Evolutionary conservation across 2,888 invertebrate genomes (phyloP).

Genomic region (Ischnura elegans): DNA sequence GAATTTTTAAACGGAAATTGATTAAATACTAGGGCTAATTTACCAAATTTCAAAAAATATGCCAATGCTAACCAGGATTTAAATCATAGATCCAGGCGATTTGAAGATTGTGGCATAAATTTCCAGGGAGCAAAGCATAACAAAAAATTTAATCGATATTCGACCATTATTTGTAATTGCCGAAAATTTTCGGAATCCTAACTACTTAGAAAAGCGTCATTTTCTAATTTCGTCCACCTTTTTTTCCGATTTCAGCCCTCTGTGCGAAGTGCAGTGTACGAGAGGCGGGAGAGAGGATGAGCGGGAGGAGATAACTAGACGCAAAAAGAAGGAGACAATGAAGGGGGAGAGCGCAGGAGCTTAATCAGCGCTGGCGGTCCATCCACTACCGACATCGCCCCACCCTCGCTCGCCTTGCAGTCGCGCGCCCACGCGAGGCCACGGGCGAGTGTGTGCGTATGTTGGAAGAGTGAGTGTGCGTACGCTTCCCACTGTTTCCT

Average conservation of each 20-base stretch:
- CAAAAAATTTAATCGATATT: no score
- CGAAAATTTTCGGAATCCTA: neutral
- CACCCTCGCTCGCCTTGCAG: neutral
- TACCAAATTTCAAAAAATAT: no score
- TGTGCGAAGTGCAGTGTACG: no score
- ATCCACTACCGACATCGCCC: neutral
- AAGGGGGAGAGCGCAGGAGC: neutral
- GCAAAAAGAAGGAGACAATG: no score
- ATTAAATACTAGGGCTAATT: no score
- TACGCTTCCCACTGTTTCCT: neutral
- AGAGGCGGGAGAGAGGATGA: constrained; percentile 17
- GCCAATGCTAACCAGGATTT: no score
- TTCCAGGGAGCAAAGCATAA: no score
- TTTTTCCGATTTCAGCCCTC: no score
- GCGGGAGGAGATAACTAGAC: neutral
- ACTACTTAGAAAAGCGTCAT: neutral
- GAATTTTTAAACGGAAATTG: no score
- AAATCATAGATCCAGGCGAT: no score
- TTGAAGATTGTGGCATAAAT: no score
- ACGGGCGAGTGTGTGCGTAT: neutral
- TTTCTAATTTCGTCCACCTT: no score
- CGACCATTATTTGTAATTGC: neutral
- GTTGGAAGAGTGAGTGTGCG: neutral
- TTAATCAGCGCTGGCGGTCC: neutral
- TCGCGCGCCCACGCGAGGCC: neutral